Evolutionary conservation across 2,797 vertebrate genomes (phyloP).

Genomic region (Scleropages formosus): DNA sequence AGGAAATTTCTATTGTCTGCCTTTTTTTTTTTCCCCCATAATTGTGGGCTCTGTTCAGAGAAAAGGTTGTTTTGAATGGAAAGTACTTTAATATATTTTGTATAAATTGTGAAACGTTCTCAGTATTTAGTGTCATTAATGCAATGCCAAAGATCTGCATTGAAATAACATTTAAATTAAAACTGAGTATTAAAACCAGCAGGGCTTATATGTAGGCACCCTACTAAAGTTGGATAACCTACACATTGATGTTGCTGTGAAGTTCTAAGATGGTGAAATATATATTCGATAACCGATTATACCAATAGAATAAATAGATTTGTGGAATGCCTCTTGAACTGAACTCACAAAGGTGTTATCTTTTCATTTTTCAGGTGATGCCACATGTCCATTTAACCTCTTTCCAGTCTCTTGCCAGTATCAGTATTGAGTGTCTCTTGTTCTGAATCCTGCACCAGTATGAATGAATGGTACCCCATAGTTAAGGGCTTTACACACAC

Average conservation of each 20-base stretch:
- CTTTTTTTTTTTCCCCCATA: conserved; percentile 46
- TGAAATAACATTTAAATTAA: conserved; percentile 82
- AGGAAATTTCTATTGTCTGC: not conserved
- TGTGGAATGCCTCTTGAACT: not conserved
- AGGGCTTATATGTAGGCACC: conserved; percentile 70
- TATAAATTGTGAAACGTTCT: conserved; percentile 82
- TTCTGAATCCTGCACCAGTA: too few relatives aligned
- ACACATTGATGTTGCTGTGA: conserved; percentile 69
- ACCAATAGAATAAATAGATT: conserved; percentile 67
- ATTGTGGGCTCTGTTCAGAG: conserved; percentile 87
- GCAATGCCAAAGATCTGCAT: conserved; percentile 89
- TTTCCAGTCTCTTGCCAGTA: not conserved
- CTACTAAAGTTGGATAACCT: conserved; percentile 65
- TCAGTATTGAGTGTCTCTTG: too few relatives aligned
- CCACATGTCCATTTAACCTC: not conserved
- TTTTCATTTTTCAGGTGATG: not conserved
- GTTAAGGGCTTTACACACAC: too few relatives aligned
- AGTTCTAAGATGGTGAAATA: conserved; percentile 66
- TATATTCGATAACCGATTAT: conserved; percentile 69
- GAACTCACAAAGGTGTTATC: conserved; percentile 41
- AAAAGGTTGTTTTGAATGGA: conserved; percentile 72
- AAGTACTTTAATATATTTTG: conserved; percentile 95
- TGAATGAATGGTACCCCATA: too few relatives aligned
- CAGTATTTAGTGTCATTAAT: conserved; percentile 61
- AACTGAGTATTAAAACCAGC: conserved; percentile 75